These are phyloP conservation scores for Nothura maculosa DNA, from an alignment of 2,797 vertebrate genomes.

Conservation along the genomic window DNA sequence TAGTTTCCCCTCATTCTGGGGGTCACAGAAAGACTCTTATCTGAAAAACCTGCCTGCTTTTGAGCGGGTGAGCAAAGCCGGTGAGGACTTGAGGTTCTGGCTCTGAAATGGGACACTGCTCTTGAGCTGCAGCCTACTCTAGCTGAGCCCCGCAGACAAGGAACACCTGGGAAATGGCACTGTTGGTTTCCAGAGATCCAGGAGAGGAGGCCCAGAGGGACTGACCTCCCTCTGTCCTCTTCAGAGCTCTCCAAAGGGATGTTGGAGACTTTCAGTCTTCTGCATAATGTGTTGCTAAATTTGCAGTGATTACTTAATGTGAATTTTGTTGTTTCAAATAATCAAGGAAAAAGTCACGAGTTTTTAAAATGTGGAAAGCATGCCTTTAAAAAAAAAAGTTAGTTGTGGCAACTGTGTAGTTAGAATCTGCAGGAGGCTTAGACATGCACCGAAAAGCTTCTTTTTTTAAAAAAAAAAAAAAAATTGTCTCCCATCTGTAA, in stretches of 20 bases:
- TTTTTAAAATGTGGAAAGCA: background rate
- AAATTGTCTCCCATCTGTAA: background rate
- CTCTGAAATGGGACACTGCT: background rate
- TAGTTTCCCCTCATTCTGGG: accelerated
- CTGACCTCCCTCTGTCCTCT: background rate
- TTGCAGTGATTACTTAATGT: background rate
- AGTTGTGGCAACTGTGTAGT: background rate
- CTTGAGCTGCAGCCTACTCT: background rate
- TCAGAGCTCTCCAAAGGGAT: background rate
- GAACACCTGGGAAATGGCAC: background rate
- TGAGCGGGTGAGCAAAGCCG: background rate
- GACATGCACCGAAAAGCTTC: background rate
- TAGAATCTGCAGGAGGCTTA: background rate
- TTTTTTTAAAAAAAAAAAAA: background rate
- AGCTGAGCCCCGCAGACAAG: background rate
- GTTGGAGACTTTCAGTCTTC: background rate
- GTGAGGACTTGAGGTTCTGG: background rate
- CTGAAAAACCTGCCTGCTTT: background rate
- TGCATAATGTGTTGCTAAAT: background rate
- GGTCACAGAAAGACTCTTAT: background rate
- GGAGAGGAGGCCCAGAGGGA: background rate
- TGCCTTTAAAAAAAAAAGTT: background rate
- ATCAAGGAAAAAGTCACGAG: background rate
- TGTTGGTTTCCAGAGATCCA: background rate
- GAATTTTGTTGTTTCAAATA: background rate